These are phyloP conservation scores for Leuciscus waleckii DNA, from an alignment of 2,797 vertebrate genomes.

Conservation along the genomic window DNA sequence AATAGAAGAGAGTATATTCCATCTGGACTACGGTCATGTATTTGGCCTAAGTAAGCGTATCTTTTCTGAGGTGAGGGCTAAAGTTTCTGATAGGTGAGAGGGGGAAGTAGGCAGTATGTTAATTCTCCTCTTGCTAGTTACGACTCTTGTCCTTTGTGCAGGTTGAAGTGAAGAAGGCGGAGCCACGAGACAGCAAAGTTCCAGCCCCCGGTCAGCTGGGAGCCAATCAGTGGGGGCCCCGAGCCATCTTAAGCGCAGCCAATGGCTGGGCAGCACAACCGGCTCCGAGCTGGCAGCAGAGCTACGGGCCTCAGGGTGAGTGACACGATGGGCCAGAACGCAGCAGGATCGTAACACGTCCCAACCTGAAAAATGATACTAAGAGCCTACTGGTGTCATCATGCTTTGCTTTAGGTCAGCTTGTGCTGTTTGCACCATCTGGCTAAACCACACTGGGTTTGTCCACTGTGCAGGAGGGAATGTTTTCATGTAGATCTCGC, in stretches of 20 bases:
- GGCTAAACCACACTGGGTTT: slow-evolving; percentile 43
- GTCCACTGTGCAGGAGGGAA: slow-evolving; percentile 10
- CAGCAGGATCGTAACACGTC: slow-evolving; percentile 57
- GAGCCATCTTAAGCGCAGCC: slow-evolving; percentile 93
- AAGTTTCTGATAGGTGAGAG: slow-evolving; percentile 79
- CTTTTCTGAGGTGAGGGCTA: slow-evolving; percentile 60
- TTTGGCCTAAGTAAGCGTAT: slow-evolving; percentile 81
- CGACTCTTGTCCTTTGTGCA: slow-evolving; percentile 86
- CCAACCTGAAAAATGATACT: slow-evolving; percentile 53
- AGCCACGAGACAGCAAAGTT: slow-evolving; percentile 97
- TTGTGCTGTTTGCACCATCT: slow-evolving; percentile 51
- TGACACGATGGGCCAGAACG: slow-evolving; percentile 41
- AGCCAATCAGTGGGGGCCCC: slow-evolving; percentile 93
- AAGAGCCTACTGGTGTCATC: slow-evolving; percentile 55
- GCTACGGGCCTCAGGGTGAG: slow-evolving; percentile 97
- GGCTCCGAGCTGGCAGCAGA: slow-evolving; percentile 94
- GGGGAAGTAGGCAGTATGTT: slow-evolving; percentile 41
- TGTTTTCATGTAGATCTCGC: slow-evolving; percentile 30
- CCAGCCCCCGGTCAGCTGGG: slow-evolving; percentile 88
- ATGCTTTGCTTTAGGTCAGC: slow-evolving; percentile 50
- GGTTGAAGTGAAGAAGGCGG: slow-evolving; percentile 99
- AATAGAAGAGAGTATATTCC: slow-evolving; percentile 65
- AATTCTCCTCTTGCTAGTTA: slow-evolving; percentile 73
- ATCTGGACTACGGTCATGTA: slow-evolving; percentile 60
- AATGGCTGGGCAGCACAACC: slow-evolving; percentile 98